Evolutionary conservation across 2,888 invertebrate genomes (phyloP).

Genomic region (Ochropacha duplaris): DNA sequence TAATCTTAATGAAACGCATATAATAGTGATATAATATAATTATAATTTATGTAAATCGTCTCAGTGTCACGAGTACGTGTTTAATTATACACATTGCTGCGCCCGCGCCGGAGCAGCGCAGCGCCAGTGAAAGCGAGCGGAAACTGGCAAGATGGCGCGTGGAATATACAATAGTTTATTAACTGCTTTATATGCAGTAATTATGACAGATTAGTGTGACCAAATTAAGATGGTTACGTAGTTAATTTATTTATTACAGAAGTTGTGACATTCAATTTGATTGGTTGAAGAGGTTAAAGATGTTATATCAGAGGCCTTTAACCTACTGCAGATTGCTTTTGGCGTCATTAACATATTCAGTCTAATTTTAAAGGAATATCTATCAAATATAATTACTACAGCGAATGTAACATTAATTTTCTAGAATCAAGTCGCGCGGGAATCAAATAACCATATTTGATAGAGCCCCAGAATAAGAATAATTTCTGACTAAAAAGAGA

Average conservation of each 20-base stretch:
- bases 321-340: neutral
- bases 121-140: slow-evolving; percentile 64
- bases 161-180: slow-evolving; percentile 39
- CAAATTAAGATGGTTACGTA: slow-evolving; percentile 3
- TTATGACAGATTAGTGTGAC: slow-evolving; percentile 33
- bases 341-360: neutral
- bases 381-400: no score
- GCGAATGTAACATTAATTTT: no score
- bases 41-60: neutral
- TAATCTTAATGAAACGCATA: neutral
- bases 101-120: slow-evolving; percentile 38
- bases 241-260: neutral
- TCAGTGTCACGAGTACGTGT: slow-evolving; percentile 21
- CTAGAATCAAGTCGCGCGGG: no score
- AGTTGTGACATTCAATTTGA: neutral
- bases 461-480: no score
- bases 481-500: no score
- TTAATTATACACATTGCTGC: slow-evolving; percentile 35
- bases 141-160: slow-evolving; percentile 42
- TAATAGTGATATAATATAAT: neutral
- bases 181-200: slow-evolving; percentile 29
- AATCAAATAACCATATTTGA: no score
- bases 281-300: neutral
- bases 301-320: neutral
- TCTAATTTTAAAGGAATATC: no score